Conservation (phyloP, 2,113 vertebrate genomes). For the Pandion haliaetus region DNA sequence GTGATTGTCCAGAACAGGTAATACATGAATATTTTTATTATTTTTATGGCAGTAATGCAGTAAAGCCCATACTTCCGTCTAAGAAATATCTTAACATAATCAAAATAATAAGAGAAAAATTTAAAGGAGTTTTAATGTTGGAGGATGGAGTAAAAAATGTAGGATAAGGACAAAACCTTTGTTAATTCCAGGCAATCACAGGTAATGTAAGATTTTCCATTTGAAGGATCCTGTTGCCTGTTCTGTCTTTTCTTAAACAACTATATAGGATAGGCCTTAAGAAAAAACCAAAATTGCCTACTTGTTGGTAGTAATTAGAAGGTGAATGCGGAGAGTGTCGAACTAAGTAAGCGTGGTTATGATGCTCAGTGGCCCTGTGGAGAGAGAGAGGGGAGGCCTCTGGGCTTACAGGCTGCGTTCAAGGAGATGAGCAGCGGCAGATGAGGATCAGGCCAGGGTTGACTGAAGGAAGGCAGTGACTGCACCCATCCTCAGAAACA, state of each 20-base stretch:
- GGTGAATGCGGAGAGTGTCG: accelerated
- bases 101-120: neutral
- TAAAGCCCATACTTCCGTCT: neutral
- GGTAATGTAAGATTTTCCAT: neutral
- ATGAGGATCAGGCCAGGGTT: accelerated
- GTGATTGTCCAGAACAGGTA: constrained; percentile 19
- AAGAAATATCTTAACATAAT: constrained; percentile 1
- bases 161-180: neutral
- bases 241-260: neutral
- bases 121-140: neutral
- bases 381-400: neutral
- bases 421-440: accelerated
- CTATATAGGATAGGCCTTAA: neutral
- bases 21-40: neutral
- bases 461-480: accelerated
- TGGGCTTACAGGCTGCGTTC: neutral
- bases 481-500: accelerated
- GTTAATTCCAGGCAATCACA: neutral
- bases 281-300: neutral
- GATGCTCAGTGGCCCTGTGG: neutral
- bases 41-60: neutral
- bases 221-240: neutral
- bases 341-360: neutral
- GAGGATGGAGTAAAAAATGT: neutral
- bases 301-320: neutral